phyloP scores from a whole-genome alignment of 2,797 vertebrate species.

The Hypotaenidia philippensis region DNA sequence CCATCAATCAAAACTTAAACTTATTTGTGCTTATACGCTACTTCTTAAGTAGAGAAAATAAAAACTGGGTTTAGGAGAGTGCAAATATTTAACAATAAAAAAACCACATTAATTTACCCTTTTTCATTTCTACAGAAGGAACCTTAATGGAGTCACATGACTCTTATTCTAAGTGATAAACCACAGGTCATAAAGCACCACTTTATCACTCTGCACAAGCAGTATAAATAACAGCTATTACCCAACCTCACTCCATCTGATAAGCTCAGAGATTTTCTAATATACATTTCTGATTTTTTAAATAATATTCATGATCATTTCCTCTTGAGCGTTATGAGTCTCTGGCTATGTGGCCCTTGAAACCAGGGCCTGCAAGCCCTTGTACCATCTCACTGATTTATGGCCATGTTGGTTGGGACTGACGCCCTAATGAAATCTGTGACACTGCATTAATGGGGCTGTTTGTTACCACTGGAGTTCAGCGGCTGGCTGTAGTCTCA shows the following conservation, averaged over 20 bases:
- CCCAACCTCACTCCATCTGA: slow-evolving; percentile 76
- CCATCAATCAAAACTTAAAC: slow-evolving; percentile 68
- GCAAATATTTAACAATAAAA: slow-evolving; percentile 80
- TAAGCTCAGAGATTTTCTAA: slow-evolving; percentile 77
- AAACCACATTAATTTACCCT: slow-evolving; percentile 75
- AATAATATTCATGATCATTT: slow-evolving; percentile 79
- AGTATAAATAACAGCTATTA: slow-evolving; percentile 81
- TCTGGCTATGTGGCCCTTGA: slow-evolving; percentile 83
- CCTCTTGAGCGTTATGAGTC: slow-evolving; percentile 68
- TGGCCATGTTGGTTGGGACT: slow-evolving; percentile 81
- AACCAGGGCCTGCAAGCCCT: slow-evolving; percentile 77
- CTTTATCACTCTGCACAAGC: slow-evolving; percentile 80
- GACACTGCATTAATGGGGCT: slow-evolving; percentile 89
- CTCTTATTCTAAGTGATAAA: slow-evolving; percentile 81
- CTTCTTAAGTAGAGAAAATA: slow-evolving; percentile 74
- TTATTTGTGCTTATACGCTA: slow-evolving; percentile 60
- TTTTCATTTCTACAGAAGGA: slow-evolving; percentile 78
- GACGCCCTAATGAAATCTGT: slow-evolving; percentile 89
- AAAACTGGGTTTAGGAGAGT: slow-evolving; percentile 69
- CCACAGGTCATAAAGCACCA: slow-evolving; percentile 81
- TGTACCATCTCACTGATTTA: slow-evolving; percentile 89
- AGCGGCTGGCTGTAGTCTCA: slow-evolving; percentile 62
- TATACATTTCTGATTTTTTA: slow-evolving; percentile 79
- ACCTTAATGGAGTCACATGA: slow-evolving; percentile 79
- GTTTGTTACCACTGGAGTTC: slow-evolving; percentile 84